Evolutionary conservation across 2,113 vertebrate species (phyloP).

Genomic region (human (Homo sapiens)): GRCh38 chr13:78900501-78901000

Average conservation of each 20-base stretch:
- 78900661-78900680: background rate
- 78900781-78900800: background rate
- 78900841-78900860: background rate
- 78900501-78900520: background rate
- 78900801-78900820: background rate
- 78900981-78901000: too few species aligned
- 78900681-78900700: background rate
- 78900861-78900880: background rate
- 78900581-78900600: background rate
- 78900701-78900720: background rate
- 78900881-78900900: background rate
- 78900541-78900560: background rate
- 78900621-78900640: background rate
- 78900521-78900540: background rate
- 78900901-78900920: background rate
- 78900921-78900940: background rate
- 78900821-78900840: background rate
- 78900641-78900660: background rate
- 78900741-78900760: background rate
- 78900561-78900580: background rate
- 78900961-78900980: background rate
- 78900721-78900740: background rate
- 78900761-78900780: background rate
- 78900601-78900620: background rate
- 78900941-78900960: background rate